Evolutionary conservation across 2,113 vertebrate genomes (phyloP).

Genomic region (Varanus komodoensis): DNA sequence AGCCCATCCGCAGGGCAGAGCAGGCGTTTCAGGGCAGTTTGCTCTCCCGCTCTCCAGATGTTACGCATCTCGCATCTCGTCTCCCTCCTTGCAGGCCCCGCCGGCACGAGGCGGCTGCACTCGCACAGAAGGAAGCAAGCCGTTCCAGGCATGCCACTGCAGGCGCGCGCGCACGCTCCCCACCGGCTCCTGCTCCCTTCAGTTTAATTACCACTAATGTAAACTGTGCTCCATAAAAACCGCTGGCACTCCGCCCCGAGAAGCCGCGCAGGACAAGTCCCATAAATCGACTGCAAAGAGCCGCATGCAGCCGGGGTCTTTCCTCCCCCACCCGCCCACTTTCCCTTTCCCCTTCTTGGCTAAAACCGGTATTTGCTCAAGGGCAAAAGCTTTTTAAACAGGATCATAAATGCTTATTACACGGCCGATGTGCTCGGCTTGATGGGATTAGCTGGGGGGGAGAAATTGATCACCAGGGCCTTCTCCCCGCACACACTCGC

Average conservation of each 20-base stretch:
- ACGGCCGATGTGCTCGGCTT: background rate
- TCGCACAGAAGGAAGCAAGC: background rate
- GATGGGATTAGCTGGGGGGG: background rate
- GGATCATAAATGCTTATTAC: conserved; percentile 43
- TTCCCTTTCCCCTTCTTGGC: background rate
- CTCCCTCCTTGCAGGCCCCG: background rate
- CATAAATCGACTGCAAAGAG: conserved; percentile 74
- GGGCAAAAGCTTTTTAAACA: background rate
- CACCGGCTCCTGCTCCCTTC: conserved; percentile 45
- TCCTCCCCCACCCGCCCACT: background rate
- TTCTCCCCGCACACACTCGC: background rate
- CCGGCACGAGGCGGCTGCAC: background rate
- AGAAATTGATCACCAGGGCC: background rate
- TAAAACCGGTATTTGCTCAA: conserved; percentile 18
- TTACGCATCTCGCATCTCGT: background rate
- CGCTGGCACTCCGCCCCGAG: conserved; percentile 68
- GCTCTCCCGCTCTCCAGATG: background rate
- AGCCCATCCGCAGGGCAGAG: too few relatives aligned
- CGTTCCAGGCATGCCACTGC: background rate
- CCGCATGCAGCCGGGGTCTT: background rate
- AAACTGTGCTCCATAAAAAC: conserved; percentile 70
- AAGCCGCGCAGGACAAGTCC: conserved; percentile 62
- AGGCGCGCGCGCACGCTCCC: background rate
- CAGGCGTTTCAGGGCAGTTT: background rate
- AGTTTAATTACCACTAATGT: conserved; percentile 75